A percentile compares a stretch with the other conserved stretches of the same genome.
Conservation (phyloP, 2,797 vertebrate species). For the Apogon talboti region DNA sequence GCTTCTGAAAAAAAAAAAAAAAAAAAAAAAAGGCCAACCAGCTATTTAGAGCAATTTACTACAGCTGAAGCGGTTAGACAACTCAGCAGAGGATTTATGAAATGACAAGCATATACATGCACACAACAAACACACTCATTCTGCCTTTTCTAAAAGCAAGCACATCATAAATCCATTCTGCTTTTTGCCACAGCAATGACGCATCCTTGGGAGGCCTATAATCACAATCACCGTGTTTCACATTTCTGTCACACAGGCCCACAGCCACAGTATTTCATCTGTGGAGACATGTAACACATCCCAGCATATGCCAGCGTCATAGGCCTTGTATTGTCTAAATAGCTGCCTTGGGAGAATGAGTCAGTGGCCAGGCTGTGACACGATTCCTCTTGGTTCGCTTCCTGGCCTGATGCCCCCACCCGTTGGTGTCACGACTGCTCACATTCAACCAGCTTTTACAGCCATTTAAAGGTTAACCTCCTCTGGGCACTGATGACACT, state of each 20-base stretch:
- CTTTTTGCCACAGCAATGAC: constrained; percentile 19
- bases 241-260: constrained; percentile 14
- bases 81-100: neutral
- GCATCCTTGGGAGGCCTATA: constrained; percentile 10
- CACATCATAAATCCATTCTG: constrained; percentile 6
- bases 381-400: constrained; percentile 42
- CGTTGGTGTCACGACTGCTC: constrained; percentile 57
- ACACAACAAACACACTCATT: neutral
- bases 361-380: constrained; percentile 62
- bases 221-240: constrained; percentile 26
- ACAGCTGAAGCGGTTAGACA: constrained; percentile 11
- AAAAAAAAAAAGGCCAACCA: constrained; percentile 5
- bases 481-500: constrained; percentile 43
- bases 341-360: constrained; percentile 55
- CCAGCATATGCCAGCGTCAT: constrained; percentile 54
- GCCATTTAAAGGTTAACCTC: constrained; percentile 67
- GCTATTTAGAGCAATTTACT: neutral
- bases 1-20: neutral
- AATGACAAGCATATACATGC: constrained; percentile 3
- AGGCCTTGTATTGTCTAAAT: constrained; percentile 45
- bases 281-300: constrained; percentile 37
- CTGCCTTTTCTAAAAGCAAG: constrained; percentile 7
- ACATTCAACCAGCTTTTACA: constrained; percentile 55
- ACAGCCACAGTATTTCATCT: constrained; percentile 26
- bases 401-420: constrained; percentile 29